Conservation (phyloP, 2,888 invertebrate species). For the Clanis bilineata region DNA sequence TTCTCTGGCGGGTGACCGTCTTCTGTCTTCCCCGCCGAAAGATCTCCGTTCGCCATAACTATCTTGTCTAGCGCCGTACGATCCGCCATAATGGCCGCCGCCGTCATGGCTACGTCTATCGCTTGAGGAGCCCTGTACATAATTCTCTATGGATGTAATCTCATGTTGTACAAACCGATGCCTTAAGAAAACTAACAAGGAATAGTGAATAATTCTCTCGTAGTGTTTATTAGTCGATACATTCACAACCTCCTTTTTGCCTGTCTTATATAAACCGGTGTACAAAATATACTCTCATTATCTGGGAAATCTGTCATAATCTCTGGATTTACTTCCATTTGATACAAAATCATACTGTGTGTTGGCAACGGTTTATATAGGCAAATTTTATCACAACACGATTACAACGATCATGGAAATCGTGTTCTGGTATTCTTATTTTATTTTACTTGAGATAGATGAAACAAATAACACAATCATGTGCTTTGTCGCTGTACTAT, state of each 20-base stretch:
- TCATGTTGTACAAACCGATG: conserved; percentile 16
- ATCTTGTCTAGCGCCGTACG: conserved; percentile 81
- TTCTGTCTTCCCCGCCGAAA: conserved; percentile 78
- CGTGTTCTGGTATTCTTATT: neutral
- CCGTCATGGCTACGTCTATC: conserved; percentile 82
- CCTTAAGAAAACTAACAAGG: conserved; percentile 12
- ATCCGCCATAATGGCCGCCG: conserved; percentile 80
- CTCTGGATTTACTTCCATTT: neutral
- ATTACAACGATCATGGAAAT: neutral
- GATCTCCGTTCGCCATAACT: conserved; percentile 77
- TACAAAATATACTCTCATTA: neutral
- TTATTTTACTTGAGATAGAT: neutral
- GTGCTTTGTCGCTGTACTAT: neutral
- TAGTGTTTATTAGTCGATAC: neutral
- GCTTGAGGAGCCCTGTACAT: conserved; percentile 79
- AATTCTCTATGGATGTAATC: conserved; percentile 68
- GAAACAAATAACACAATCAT: neutral
- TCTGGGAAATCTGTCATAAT: neutral
- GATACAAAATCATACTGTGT: neutral
- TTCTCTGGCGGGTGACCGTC: conserved; percentile 79
- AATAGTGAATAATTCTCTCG: conserved; percentile 9
- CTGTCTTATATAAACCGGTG: neutral
- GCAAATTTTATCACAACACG: neutral
- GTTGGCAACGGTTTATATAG: neutral
- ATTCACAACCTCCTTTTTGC: neutral